Base-by-base conservation (phyloP, 2,113 vertebrate genomes). In the Hippoglossus stenolepis region DNA sequence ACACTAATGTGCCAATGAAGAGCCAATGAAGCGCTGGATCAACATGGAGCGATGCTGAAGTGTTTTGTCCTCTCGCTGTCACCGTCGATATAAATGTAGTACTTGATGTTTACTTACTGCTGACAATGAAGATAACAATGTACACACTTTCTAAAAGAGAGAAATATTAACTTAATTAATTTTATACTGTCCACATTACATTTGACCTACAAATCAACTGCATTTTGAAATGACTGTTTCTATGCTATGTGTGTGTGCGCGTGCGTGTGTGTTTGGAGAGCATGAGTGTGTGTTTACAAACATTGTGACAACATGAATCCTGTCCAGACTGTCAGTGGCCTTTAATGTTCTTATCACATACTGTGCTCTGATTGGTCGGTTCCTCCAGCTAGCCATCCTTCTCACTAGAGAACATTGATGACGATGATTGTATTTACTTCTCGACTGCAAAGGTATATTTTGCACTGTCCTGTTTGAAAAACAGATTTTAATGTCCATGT, bases 311-410 rank as follows among this genome's bases (percentile, higher is more conserved):
- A 85, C 63, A 73, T 79, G 80, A 85, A 79, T 58, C 43, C 47
- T 68, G 80, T 92, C 87, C 86, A 71, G 88, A 91, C 67, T 87
- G 84, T 86, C 83, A 31, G 92, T 91, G 92, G 93, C 93, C 92
- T 93, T 92, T 58, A 70, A 80, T 83, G 87, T 90, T 83, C 69
- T 76, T 76, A 90, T 85, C 70, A 76, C 65, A 87, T 78, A 77
- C 81, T 82, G 81, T 73, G 62, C 70, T 87, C 83, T 77, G 77
- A 87, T 87, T 69, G 80, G 71, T 86, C 85, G 80, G 82, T 82
- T 64, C 53, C 58, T 68, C n/a, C 0, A 75, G 26, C 59, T 75
- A 60, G 47, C 77, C 78, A 62, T 82, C 83, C 85, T 58, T 70
- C 82, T 80, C 65, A 21, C 75, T 56, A 35, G 67, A 81, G 69